Conservation (phyloP, 1,140 invertebrate species). For the Pogonomyrmex barbatus region DNA sequence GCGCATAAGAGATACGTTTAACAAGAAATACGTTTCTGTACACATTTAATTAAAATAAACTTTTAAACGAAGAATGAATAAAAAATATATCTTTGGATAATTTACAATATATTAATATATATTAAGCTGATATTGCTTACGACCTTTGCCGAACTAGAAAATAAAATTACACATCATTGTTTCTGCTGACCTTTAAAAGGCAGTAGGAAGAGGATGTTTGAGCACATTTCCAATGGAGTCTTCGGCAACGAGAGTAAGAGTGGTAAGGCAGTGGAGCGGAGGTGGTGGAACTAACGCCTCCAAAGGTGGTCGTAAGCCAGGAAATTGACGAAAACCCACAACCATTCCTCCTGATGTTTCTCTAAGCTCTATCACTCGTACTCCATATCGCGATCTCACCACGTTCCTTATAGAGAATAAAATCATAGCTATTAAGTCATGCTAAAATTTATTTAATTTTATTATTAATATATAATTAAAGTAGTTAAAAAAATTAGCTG, state of each 20-base stretch:
- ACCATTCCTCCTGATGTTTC: conserved; percentile 83
- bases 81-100: conserved; percentile 21
- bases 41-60: conserved; percentile 21
- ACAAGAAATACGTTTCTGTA: conserved; percentile 19
- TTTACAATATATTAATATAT: conserved; percentile 22
- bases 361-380: conserved; percentile 88
- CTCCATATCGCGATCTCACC: conserved; percentile 86
- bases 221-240: conserved; percentile 85
- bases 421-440: neutral
- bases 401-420: conserved; percentile 80
- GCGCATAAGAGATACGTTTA: neutral
- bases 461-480: conserved; percentile 11
- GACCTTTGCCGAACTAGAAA: neutral
- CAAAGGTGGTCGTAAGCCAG: conserved; percentile 80
- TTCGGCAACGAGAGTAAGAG: conserved; percentile 83
- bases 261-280: conserved; percentile 78
- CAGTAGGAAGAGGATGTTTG: conserved; percentile 84
- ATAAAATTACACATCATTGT: conserved; percentile 46
- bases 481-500: neutral
- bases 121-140: conserved; percentile 51
- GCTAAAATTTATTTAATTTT: neutral
- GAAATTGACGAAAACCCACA: conserved; percentile 83
- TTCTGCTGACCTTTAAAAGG: conserved; percentile 77
- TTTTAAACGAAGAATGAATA: neutral
- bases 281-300: conserved; percentile 82